Evolutionary conservation across 1,140 invertebrate genomes (phyloP), one percentile per base, ranked within the genome.

Genomic region (Drosophila sulfurigaster): DNA sequence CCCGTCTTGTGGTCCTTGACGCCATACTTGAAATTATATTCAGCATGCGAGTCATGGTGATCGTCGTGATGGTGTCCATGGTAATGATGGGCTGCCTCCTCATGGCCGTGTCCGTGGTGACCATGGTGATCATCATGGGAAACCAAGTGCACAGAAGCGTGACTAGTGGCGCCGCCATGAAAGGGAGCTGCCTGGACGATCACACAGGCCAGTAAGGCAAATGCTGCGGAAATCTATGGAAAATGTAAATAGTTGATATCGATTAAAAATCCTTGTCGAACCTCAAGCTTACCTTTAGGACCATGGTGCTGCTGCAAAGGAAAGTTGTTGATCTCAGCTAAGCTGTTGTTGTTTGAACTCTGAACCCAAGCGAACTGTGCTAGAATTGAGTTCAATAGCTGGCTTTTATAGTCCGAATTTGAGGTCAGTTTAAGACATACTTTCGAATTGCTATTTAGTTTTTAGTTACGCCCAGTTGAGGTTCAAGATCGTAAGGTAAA

Each of bases 1-100:
- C 90, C 90, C 1, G 90, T 91, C 54, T 91, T 92, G 62, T 79
- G 70, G 49, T 91, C 91, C 75, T 91, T 82, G 43, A 91, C 90
- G 16, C 87, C 90, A 30, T 91, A 91, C 3, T 64, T 64, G 72
- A 91, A 91, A 13, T 90, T 71, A 41, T 91, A 91, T 38, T 92
- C 87, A 51, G 83, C 81, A 76, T 83, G 86, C 11, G 81, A 83
- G 35, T 91, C 83, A 5, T 91, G 81, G 5, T 79, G 78, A 3
- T 85, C 88, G 0, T 75, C 81, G 11, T 41, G 38, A 20, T 91
- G 87, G 6, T 77, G 69, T 6, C 56, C 75, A 6, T 78, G 73
- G 16, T 51, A 70, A 13, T 86, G 75, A 41, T 77, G 62, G 10
- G 41, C 58, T 5, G 35, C 52, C 8, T 65, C 77, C 54, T 25